These are phyloP conservation scores for Xenentodon cancila DNA, from an alignment of 2,797 vertebrate genomes.

Conservation along the genomic window DNA sequence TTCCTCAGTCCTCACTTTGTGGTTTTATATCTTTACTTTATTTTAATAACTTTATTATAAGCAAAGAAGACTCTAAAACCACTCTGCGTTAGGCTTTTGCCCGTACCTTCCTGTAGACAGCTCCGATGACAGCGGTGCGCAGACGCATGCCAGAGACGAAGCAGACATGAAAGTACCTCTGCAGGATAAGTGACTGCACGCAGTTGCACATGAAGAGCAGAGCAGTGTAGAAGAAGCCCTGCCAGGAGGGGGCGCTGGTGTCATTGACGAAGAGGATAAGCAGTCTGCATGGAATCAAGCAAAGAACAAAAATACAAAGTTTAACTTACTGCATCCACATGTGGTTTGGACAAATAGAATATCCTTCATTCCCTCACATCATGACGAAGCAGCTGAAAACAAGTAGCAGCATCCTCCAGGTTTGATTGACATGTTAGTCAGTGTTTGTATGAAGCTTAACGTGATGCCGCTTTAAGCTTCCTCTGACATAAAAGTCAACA, in stretches of 20 bases:
- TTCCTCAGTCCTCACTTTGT: too few relatives aligned
- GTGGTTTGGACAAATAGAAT: too few relatives aligned
- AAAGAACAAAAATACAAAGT: neutral
- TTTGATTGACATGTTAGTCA: too few relatives aligned
- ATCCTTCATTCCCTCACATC: too few relatives aligned
- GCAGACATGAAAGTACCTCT: conserved; percentile 97
- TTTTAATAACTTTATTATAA: neutral
- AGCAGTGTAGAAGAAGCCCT: conserved; percentile 90
- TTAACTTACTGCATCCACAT: too few relatives aligned
- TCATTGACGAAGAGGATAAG: conserved; percentile 90
- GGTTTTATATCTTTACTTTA: neutral
- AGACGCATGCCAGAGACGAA: conserved; percentile 96
- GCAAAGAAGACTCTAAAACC: neutral
- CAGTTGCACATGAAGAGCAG: conserved; percentile 90
- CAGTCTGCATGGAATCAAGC: conserved; percentile 75
- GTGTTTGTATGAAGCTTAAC: too few relatives aligned
- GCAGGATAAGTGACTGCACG: conserved; percentile 92
- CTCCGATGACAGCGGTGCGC: conserved; percentile 91
- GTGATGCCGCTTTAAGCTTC: too few relatives aligned
- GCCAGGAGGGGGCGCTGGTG: conserved; percentile 88
- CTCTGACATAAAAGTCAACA: too few relatives aligned
- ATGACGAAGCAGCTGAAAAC: too few relatives aligned
- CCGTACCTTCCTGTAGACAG: conserved; percentile 93
- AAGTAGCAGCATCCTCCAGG: too few relatives aligned
- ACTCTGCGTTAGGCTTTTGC: neutral